Evolutionary conservation across 2,797 vertebrate species (phyloP), one percentile per base, ranked within the genome.

Genomic region (Melanogrammus aeglefinus): DNA sequence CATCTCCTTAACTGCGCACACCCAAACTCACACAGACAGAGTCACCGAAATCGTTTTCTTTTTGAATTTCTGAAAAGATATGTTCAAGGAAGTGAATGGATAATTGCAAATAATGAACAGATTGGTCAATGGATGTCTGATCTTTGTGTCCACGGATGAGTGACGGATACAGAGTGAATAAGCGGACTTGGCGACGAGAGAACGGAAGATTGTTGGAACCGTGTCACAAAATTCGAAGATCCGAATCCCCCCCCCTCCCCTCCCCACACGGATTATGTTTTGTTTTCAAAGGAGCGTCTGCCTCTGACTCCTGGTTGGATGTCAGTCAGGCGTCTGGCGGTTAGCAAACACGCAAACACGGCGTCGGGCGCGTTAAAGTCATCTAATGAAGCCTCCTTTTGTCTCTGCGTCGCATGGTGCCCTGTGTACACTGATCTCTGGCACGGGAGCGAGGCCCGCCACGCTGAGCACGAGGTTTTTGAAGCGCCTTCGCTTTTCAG

Each of bases 351-450:
- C 74, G 57, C 70, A 69, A 13, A 78, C 73, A 24, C 81, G 13
- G 76, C 33, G 70, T 21, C 7, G 38, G 33, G 76, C 80, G 81
- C 84, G 80, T 84, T 82, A 36, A 80, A 57, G 74, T 83, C 74
- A 1, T 80, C 85, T 92, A 91, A 92, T 86, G 89, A 93, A 86
- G 79, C 81, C 74, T 31, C 51, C 87, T 14, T 88, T 90, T 90
- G 89, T 90, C 81, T 80, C 82, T 33, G 1, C 81, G 87, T 85
- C 87, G 81, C 85, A 79, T 83, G 87, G 86, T 89, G 90, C 36
- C 5, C 36, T 80, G 69, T 76, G 83, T 82, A 18, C 18, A 41
- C 44, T 77, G n/a, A 39, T 78, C 83, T 86, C 51, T 29, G 13
- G 83, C 24, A 78, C 83, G 27, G 81, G 87, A 89, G 90, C 78